Percentiles rank a stretch among this genome's conserved stretches.
phyloP scores from a whole-genome alignment of 2,797 vertebrate genomes.

The Vespertilio murinus region DNA sequence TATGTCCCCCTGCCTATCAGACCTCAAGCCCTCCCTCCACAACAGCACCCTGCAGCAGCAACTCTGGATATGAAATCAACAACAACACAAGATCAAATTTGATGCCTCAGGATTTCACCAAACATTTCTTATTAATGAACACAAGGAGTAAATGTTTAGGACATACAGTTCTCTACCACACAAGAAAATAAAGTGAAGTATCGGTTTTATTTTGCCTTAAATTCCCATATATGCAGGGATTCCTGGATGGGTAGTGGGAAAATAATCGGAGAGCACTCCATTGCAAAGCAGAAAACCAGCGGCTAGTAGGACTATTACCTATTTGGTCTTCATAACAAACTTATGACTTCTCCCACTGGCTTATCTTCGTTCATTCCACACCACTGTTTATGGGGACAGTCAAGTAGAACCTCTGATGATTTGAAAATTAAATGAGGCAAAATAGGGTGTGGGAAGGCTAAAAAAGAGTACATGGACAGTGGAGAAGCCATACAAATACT shows the following conservation, averaged over 20 bases:
- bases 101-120: neutral
- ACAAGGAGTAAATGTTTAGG: neutral
- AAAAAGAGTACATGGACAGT: neutral
- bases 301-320: neutral
- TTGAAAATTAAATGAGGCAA: neutral
- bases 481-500: neutral
- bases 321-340: neutral
- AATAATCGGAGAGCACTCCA: constrained; percentile 50
- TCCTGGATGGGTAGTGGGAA: constrained; percentile 20
- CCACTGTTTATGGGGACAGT: neutral
- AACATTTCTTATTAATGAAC: neutral
- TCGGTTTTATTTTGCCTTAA: constrained; percentile 5
- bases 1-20: neutral
- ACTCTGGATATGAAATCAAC: neutral
- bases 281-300: constrained; percentile 60
- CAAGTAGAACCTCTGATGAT: neutral
- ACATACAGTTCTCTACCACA: neutral
- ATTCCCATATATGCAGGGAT: constrained; percentile 33
- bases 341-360: neutral
- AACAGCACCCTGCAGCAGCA: neutral
- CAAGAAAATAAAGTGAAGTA: neutral
- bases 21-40: neutral
- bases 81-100: neutral
- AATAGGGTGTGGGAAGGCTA: neutral
- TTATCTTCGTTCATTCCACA: neutral